A percentile compares a stretch with the other conserved stretches of the same genome.
phyloP scores from a whole-genome alignment of 2,888 invertebrate species.

The Yponomeuta evonymella region DNA sequence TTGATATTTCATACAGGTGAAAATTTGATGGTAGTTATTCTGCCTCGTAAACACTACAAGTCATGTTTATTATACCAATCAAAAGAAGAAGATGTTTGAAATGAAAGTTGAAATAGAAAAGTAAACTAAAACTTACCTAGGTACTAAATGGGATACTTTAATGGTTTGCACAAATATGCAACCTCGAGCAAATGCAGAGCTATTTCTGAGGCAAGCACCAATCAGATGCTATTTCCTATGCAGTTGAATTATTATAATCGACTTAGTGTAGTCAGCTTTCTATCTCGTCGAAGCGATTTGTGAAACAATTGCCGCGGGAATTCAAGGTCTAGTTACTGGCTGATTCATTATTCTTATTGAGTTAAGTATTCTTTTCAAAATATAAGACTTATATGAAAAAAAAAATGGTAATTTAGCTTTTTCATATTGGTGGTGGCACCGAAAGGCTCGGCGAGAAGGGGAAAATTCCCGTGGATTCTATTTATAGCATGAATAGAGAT shows the following conservation, averaged over 20 bases:
- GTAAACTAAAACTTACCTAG: too few relatives aligned
- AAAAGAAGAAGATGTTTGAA: too few relatives aligned
- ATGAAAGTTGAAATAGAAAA: too few relatives aligned
- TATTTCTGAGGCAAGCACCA: neutral
- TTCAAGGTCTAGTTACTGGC: neutral
- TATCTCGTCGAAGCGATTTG: neutral
- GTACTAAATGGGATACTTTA: too few relatives aligned
- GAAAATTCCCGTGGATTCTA: too few relatives aligned
- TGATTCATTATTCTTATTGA: neutral
- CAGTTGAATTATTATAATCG: conserved; percentile 17
- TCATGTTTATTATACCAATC: too few relatives aligned
- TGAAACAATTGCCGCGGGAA: neutral
- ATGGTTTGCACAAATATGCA: neutral
- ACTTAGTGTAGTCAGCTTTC: neutral
- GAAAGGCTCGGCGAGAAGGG: too few relatives aligned
- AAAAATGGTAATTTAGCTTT: too few relatives aligned
- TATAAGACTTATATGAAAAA: too few relatives aligned
- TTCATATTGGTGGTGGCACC: too few relatives aligned
- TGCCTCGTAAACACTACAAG: neutral
- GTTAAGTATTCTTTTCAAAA: neutral
- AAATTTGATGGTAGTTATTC: neutral
- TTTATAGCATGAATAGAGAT: too few relatives aligned
- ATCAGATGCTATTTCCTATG: conserved; percentile 11
- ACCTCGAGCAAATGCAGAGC: neutral
- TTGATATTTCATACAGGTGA: neutral